Evolutionary conservation across 1,140 invertebrate species (phyloP).

Genomic region (roundworm (Caenorhabditis elegans)): WBcel235 BX284604.4:1547001-1547500

Average conservation of each 20-base stretch:
- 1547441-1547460: not conserved
- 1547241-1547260: too few relatives aligned
- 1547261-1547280: not conserved
- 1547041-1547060: not conserved
- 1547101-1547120: too few relatives aligned
- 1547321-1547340: not conserved
- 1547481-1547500: not conserved
- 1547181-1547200: too few relatives aligned
- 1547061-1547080: not conserved
- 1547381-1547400: not conserved
- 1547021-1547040: not conserved
- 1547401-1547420: not conserved
- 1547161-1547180: not conserved
- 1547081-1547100: not conserved
- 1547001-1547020: not conserved
- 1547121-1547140: too few relatives aligned
- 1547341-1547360: not conserved
- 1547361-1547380: not conserved
- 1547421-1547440: not conserved
- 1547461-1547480: constrained; percentile 10
- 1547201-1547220: too few relatives aligned
- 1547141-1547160: too few relatives aligned
- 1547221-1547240: too few relatives aligned
- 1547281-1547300: not conserved
- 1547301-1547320: too few relatives aligned